Conservation (phyloP, 2,113 vertebrate genomes). For the Malurus melanocephalus region DNA sequence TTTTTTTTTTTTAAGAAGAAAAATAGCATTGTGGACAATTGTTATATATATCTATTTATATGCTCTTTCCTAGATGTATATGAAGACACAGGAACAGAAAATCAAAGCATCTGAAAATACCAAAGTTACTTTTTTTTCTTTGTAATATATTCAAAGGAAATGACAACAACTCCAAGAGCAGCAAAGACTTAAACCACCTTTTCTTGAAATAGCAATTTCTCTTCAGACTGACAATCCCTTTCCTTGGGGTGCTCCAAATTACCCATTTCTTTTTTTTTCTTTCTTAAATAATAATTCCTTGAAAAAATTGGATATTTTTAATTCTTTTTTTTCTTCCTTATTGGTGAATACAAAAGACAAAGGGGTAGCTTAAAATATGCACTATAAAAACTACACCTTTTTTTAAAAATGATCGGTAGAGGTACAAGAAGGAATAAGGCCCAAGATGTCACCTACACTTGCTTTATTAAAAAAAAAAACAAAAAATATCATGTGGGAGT, state of each 20-base stretch:
- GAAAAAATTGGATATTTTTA: neutral
- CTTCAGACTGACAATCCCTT: neutral
- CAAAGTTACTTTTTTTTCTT: neutral
- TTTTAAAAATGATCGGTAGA: neutral
- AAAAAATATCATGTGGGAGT: neutral
- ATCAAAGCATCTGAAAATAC: neutral
- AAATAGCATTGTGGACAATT: neutral
- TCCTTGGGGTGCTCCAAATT: neutral
- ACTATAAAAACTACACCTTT: neutral
- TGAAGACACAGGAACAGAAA: constrained; percentile 14
- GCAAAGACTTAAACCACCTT: neutral
- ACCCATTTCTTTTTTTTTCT: neutral
- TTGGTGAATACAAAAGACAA: neutral
- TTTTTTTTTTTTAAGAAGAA: neutral
- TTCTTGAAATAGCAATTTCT: neutral
- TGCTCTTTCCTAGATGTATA: constrained; percentile 21
- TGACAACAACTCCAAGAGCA: neutral
- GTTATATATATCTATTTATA: neutral
- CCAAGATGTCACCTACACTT: neutral
- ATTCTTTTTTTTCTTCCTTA: neutral
- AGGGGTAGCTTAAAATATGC: neutral
- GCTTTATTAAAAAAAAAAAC: neutral
- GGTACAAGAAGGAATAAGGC: neutral
- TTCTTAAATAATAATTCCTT: neutral
- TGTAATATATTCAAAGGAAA: neutral